These are phyloP conservation scores for Eubucco bourcierii DNA, from an alignment of 2,113 vertebrate genomes.

Conservation along the genomic window DNA sequence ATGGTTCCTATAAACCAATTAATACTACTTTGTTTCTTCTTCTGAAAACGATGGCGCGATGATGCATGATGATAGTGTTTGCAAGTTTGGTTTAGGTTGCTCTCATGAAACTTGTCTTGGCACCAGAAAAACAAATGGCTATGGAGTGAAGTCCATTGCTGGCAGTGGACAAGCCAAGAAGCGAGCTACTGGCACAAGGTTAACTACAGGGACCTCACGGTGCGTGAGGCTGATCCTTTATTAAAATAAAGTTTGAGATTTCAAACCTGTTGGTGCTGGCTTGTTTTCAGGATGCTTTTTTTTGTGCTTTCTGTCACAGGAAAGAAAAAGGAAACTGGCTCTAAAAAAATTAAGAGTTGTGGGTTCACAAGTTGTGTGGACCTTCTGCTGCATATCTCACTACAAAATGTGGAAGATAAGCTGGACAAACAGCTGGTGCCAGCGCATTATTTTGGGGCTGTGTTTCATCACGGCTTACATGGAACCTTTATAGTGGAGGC, in stretches of 20 bases:
- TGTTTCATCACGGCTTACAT: background rate
- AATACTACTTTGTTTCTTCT: conserved; percentile 71
- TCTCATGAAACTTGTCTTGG: conserved; percentile 39
- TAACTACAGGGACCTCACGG: conserved; percentile 41
- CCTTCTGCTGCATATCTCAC: background rate
- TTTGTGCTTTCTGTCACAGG: background rate
- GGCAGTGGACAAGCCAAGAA: conserved; percentile 69
- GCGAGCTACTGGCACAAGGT: conserved; percentile 45
- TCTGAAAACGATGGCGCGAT: conserved; percentile 55
- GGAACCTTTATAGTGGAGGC: background rate
- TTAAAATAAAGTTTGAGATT: conserved; percentile 80
- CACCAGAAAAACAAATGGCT: conserved; percentile 56
- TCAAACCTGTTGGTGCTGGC: conserved; percentile 43
- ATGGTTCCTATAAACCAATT: conserved; percentile 62
- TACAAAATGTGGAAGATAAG: background rate
- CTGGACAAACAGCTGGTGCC: background rate
- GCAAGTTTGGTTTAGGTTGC: conserved; percentile 60
- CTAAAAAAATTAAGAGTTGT: background rate
- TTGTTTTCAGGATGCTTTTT: background rate
- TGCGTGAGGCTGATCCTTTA: conserved; percentile 67
- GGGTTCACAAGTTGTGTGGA: background rate
- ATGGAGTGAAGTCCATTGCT: conserved; percentile 75
- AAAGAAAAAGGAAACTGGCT: background rate
- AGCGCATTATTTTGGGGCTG: background rate
- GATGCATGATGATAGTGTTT: conserved; percentile 68